phyloP scores from a whole-genome alignment of 1,140 invertebrate species.

The Drosophila leontia region DNA sequence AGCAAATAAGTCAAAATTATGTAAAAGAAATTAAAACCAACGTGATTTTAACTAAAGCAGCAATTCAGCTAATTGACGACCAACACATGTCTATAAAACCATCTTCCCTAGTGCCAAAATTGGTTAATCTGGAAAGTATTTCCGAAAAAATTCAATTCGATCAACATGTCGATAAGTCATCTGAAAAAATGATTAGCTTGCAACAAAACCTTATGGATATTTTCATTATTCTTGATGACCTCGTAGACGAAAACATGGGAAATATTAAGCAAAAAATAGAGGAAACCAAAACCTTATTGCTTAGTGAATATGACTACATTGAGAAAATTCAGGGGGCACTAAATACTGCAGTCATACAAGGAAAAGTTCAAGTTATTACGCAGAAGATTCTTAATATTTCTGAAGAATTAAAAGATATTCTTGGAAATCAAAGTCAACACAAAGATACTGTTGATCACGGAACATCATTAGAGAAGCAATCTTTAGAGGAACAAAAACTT shows the following conservation, averaged over 20 bases:
- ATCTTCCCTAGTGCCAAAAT: conserved; percentile 59
- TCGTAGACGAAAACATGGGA: conserved; percentile 50
- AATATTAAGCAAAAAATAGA: conserved; percentile 44
- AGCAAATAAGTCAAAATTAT: conserved; percentile 47
- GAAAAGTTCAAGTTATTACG: conserved; percentile 49
- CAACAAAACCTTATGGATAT: conserved; percentile 75
- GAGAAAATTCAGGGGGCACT: conserved; percentile 46
- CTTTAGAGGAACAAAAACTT: conserved; percentile 24
- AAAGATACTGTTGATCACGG: conserved; percentile 27
- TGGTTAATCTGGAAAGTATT: conserved; percentile 58
- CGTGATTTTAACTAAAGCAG: conserved; percentile 58
- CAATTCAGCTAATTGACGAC: conserved; percentile 54
- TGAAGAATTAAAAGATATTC: conserved; percentile 37
- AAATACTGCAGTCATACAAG: conserved; percentile 30
- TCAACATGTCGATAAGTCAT: conserved; percentile 57
- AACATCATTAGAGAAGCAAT: conserved; percentile 28
- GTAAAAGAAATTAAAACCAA: conserved; percentile 59
- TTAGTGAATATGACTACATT: conserved; percentile 58
- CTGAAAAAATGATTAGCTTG: conserved; percentile 65
- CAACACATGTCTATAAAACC: conserved; percentile 56
- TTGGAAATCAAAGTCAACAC: conserved; percentile 1
- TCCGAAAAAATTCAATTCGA: conserved; percentile 42
- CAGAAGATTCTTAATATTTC: conserved; percentile 46
- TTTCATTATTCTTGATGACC: conserved; percentile 70
- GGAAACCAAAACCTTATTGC: conserved; percentile 46